Evolutionary conservation across 2,888 invertebrate genomes (phyloP).

Genomic region (Deilephila elpenor): DNA sequence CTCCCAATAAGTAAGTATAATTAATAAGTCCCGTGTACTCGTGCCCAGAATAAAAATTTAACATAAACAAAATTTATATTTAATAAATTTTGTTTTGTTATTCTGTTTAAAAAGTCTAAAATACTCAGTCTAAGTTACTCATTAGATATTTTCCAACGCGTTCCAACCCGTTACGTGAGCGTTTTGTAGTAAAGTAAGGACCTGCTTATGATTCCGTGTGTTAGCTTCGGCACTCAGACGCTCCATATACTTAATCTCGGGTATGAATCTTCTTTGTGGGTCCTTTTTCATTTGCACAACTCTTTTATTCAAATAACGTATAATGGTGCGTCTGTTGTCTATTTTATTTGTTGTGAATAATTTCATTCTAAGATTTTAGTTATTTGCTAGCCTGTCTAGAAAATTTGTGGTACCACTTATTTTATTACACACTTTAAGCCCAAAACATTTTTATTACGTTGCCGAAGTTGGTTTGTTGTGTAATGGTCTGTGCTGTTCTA

Average conservation of each 20-base stretch:
- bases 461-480: too few relatives aligned
- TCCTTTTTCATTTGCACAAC: conserved; percentile 18
- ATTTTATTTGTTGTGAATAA: background rate
- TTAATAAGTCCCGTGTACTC: too few relatives aligned
- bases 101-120: background rate
- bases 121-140: background rate
- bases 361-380: too few relatives aligned
- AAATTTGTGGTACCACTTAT: too few relatives aligned
- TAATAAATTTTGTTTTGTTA: too few relatives aligned
- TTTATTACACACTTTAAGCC: too few relatives aligned
- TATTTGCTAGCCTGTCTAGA: too few relatives aligned
- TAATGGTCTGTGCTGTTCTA: too few relatives aligned
- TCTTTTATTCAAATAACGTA: conserved; percentile 24
- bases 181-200: background rate
- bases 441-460: too few relatives aligned
- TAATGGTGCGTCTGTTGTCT: background rate
- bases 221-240: conserved; percentile 6
- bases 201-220: conserved; percentile 16
- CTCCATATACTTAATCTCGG: conserved; percentile 9
- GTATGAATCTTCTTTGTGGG: conserved; percentile 18
- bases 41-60: too few relatives aligned
- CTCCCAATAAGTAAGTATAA: too few relatives aligned
- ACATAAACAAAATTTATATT: too few relatives aligned
- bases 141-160: background rate
- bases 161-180: conserved; percentile 11